phyloP scores from a whole-genome alignment of 2,113 vertebrate genomes.

The Epinephelus moara region DNA sequence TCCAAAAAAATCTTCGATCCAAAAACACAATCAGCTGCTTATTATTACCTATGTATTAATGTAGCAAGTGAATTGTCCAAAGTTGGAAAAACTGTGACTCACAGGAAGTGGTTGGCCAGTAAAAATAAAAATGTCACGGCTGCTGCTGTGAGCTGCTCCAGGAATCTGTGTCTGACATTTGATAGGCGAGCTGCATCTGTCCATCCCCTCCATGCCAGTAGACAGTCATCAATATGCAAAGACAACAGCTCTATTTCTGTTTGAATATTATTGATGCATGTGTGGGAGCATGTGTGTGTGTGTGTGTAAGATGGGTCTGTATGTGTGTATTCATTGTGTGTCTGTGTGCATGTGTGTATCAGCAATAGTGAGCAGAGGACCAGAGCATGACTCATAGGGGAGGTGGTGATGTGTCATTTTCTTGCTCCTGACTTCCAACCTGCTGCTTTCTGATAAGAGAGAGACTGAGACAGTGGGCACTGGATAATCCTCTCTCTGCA shows the following conservation, averaged over 20 bases:
- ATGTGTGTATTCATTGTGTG: conserved; percentile 26
- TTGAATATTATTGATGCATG: conserved; percentile 34
- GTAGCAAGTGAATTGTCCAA: conserved; percentile 8
- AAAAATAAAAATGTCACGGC: conserved; percentile 4
- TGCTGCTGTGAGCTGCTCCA: conserved; percentile 2
- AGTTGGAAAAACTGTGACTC: conserved; percentile 32
- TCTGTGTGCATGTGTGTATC: conserved; percentile 22
- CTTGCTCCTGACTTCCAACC: conserved; percentile 55
- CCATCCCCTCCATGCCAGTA: conserved; percentile 15
- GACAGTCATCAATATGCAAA: conserved; percentile 34
- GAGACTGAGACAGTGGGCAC: conserved; percentile 48
- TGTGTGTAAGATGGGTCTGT: conserved; percentile 12
- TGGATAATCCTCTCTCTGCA: conserved; percentile 61
- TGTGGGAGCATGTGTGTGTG: conserved; percentile 33
- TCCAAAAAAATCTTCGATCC: not conserved
- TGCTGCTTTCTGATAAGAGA: conserved; percentile 67
- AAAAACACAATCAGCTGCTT: not conserved
- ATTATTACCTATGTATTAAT: not conserved
- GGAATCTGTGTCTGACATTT: conserved; percentile 29
- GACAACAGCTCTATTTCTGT: conserved; percentile 45
- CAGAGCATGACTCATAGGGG: conserved; percentile 62
- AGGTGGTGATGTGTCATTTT: conserved; percentile 52
- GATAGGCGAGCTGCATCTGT: conserved; percentile 36
- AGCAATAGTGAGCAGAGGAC: conserved; percentile 48
- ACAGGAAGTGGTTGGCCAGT: conserved; percentile 19